Conservation (phyloP, 2,113 vertebrate species). For the Chascanopsetta lugubris region DNA sequence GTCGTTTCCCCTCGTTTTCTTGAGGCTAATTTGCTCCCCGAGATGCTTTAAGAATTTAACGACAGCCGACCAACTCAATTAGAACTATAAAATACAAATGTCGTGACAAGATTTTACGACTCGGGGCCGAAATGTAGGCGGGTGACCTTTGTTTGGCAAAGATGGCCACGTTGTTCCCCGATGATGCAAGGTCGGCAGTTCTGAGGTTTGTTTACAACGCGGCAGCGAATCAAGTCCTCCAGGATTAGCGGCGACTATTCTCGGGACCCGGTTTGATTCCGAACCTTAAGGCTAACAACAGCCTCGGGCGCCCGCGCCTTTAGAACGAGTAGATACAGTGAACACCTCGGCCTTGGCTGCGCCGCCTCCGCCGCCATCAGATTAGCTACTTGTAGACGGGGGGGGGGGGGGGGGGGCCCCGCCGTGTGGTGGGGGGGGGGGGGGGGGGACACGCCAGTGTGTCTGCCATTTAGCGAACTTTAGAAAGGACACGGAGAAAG, state of each 20-base stretch:
- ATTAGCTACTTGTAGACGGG: constrained; percentile 52
- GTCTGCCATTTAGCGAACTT: constrained; percentile 72
- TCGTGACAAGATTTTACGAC: not conserved
- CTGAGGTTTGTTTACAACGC: not conserved
- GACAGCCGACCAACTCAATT: constrained; percentile 53
- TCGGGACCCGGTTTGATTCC: not conserved
- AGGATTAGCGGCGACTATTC: not conserved
- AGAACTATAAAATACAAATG: constrained; percentile 17
- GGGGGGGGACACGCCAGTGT: constrained; percentile 24
- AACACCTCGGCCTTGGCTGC: constrained; percentile 32
- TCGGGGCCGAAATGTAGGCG: not conserved
- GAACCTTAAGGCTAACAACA: constrained; percentile 31
- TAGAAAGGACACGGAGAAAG: constrained; percentile 70
- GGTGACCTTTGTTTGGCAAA: constrained; percentile 45
- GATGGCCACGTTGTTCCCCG: constrained; percentile 22
- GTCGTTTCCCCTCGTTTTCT: constrained; percentile 34
- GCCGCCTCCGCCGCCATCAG: constrained; percentile 50
- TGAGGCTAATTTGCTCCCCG: constrained; percentile 42
- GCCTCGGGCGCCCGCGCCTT: constrained; percentile 5
- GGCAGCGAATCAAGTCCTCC: not conserved
- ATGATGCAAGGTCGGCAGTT: constrained; percentile 6
- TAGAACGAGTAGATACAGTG: constrained; percentile 10
- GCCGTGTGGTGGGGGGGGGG: too few relatives aligned
- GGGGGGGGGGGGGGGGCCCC: too few relatives aligned
- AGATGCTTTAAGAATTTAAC: constrained; percentile 54